phyloP scores from a whole-genome alignment of 2,797 vertebrate genomes.

The Pempheris klunzingeri region DNA sequence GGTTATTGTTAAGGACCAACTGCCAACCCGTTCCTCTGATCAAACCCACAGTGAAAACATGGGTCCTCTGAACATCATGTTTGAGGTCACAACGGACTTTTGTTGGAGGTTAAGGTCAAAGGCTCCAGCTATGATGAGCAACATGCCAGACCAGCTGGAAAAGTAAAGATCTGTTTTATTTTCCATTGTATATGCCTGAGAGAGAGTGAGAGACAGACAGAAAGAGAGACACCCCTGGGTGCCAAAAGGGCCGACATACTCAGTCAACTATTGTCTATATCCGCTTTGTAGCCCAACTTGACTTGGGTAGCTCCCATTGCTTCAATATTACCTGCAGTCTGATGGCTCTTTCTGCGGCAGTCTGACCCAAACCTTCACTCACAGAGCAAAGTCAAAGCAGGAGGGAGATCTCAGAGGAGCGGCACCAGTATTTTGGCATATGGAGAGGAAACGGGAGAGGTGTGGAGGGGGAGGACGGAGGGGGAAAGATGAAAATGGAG shows the following conservation, averaged over 20 bases:
- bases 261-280: conserved; percentile 1
- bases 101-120: conserved; percentile 62
- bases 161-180: conserved; percentile 55
- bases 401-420: conserved; percentile 25
- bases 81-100: conserved; percentile 42
- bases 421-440: conserved; percentile 51
- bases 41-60: conserved; percentile 29
- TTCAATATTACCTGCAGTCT: conserved; percentile 22
- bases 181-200: conserved; percentile 36
- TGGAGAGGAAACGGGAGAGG: conserved; percentile 61
- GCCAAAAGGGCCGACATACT: conserved; percentile 14
- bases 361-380: conserved; percentile 22
- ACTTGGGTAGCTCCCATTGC: neutral
- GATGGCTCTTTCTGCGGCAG: conserved; percentile 15
- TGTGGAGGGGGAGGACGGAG: conserved; percentile 20
- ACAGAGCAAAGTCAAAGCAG: conserved; percentile 24
- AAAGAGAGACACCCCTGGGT: conserved; percentile 3
- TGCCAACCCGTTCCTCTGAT: conserved; percentile 19
- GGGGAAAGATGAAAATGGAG: conserved; percentile 46
- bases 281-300: neutral
- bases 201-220: neutral
- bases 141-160: conserved; percentile 59
- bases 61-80: conserved; percentile 16
- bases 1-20: conserved; percentile 8
- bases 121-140: conserved; percentile 41